Evolutionary conservation across 2,113 vertebrate species (phyloP).

Genomic region (Galbula dea): DNA sequence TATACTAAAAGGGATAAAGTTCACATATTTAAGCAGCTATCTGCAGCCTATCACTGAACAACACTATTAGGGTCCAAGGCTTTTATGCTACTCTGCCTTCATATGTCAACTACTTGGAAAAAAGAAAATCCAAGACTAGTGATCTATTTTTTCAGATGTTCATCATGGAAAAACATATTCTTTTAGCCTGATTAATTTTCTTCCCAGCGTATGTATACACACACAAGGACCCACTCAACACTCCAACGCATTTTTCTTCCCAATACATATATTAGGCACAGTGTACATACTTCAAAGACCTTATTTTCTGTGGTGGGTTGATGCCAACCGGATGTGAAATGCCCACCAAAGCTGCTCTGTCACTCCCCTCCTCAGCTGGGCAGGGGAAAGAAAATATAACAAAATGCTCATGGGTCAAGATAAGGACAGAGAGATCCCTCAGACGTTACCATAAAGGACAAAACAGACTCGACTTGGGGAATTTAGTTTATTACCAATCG

Average conservation of each 20-base stretch:
- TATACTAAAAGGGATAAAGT: neutral
- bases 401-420: neutral
- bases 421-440: neutral
- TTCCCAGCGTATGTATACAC: neutral
- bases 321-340: rapidly evolving
- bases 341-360: neutral
- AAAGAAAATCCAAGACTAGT: neutral
- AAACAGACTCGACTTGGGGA: neutral
- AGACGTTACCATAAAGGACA: rapidly evolving
- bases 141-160: neutral
- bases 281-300: neutral
- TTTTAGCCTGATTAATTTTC: neutral
- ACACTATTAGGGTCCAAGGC: neutral
- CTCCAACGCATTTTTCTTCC: neutral
- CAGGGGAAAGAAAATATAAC: neutral
- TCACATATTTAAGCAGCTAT: neutral
- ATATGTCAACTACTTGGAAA: neutral
- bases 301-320: neutral
- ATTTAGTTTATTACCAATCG: neutral
- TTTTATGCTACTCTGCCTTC: neutral
- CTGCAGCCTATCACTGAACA: neutral
- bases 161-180: neutral
- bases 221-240: neutral
- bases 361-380: neutral
- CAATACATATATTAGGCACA: neutral